A percentile compares a stretch with the other conserved stretches of the same genome.
Evolutionary conservation across 2,888 invertebrate species (phyloP).

Genomic region (Meiosimyza decipiens): DNA sequence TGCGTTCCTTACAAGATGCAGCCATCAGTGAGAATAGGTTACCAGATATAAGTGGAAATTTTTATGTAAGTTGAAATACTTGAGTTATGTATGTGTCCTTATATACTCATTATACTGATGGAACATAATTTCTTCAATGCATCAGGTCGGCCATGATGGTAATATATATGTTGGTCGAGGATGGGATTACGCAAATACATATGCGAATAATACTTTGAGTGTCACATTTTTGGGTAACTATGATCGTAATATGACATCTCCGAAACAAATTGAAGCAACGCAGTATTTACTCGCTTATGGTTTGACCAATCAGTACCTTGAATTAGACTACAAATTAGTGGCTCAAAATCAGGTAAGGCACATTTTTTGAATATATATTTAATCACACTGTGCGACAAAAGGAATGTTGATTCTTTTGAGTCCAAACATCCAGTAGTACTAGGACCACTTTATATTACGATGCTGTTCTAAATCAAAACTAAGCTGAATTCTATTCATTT

Average conservation of each 20-base stretch:
- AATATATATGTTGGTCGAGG: constrained; percentile 70
- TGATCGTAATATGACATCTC: constrained; percentile 63
- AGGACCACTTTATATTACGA: no score
- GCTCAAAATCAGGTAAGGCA: constrained; percentile 68
- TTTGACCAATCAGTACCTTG: constrained; percentile 64
- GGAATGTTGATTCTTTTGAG: no score
- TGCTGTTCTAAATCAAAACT: no score
- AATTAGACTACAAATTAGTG: constrained; percentile 67
- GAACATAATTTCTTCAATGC: not conserved
- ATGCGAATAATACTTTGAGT: constrained; percentile 67
- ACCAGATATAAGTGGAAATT: constrained; percentile 67
- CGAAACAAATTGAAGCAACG: constrained; percentile 67
- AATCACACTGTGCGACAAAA: no score
- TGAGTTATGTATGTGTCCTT: not conserved
- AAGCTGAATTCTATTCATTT: no score
- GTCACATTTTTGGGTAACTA: constrained; percentile 69
- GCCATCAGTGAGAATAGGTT: constrained; percentile 65
- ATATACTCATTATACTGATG: no score
- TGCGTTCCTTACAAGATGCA: constrained; percentile 67
- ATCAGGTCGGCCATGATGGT: constrained; percentile 70
- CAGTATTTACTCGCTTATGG: constrained; percentile 67
- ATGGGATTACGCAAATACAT: constrained; percentile 69
- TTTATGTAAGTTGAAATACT: constrained; percentile 59
- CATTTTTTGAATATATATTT: no score
- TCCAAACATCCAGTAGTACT: no score